Evolutionary conservation across 2,888 invertebrate species (phyloP).

Genomic region (Atethmia centrago): DNA sequence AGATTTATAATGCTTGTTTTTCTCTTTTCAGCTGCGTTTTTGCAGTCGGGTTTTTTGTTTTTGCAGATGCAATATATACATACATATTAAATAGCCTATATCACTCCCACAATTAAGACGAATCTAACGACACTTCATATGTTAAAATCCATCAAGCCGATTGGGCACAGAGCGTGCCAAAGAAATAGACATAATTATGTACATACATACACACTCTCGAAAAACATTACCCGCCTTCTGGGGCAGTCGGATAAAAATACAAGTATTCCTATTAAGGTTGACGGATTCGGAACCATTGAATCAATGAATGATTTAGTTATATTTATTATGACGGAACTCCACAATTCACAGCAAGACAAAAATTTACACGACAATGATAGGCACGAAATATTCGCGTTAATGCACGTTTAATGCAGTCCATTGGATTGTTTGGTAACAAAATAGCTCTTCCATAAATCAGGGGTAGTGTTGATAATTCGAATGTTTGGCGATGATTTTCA

Average conservation of each 20-base stretch:
- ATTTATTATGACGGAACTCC: neutral
- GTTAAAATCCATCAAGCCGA: too few relatives aligned
- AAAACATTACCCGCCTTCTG: too few relatives aligned
- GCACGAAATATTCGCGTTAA: conserved; percentile 28
- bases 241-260: conserved; percentile 6
- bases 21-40: too few relatives aligned
- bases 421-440: conserved; percentile 38
- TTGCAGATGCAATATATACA: too few relatives aligned
- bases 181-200: too few relatives aligned
- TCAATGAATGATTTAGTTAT: neutral
- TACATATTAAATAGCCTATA: too few relatives aligned
- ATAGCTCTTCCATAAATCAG: conserved; percentile 37
- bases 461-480: neutral
- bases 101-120: too few relatives aligned
- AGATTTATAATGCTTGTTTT: too few relatives aligned
- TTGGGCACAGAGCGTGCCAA: too few relatives aligned
- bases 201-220: too few relatives aligned
- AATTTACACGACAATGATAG: conserved; percentile 11
- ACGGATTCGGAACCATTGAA: conserved; percentile 9
- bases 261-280: conserved; percentile 1
- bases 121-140: too few relatives aligned
- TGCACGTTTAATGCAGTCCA: conserved; percentile 51
- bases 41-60: too few relatives aligned
- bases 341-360: conserved; percentile 15
- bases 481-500: conserved; percentile 4